phyloP scores from a whole-genome alignment of 2,888 invertebrate species.

The Papilio protenor region DNA sequence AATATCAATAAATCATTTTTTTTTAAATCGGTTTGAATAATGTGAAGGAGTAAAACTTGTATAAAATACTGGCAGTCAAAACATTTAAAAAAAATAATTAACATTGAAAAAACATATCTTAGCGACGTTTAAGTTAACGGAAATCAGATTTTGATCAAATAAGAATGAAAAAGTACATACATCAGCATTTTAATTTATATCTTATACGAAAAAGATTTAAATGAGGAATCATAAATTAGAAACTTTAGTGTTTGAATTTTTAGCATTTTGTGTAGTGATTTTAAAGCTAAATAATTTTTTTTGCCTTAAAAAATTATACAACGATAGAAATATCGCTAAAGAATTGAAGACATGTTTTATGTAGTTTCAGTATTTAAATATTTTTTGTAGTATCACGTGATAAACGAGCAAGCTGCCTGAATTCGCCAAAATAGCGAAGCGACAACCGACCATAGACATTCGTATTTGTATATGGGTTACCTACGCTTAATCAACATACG shows the following conservation, averaged over 20 bases:
- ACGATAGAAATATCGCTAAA: background rate
- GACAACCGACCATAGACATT: too few relatives aligned
- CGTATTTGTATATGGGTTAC: too few relatives aligned
- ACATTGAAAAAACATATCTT: constrained; percentile 14
- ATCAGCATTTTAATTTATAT: background rate
- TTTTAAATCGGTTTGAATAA: background rate
- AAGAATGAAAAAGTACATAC: constrained; percentile 13
- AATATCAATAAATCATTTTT: background rate
- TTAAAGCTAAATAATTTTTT: background rate
- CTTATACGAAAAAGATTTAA: constrained; percentile 18
- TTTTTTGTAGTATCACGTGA: too few relatives aligned
- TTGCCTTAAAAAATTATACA: background rate
- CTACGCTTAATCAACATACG: too few relatives aligned
- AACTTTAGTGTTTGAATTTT: background rate
- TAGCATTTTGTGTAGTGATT: background rate
- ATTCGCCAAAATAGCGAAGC: too few relatives aligned
- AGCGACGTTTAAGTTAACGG: constrained; percentile 7
- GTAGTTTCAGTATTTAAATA: too few relatives aligned
- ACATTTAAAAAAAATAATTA: constrained; percentile 1
- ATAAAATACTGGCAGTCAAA: background rate
- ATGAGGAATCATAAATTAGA: background rate
- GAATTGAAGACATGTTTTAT: background rate
- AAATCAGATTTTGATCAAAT: constrained; percentile 31
- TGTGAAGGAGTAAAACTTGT: background rate
- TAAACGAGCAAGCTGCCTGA: too few relatives aligned